Percentiles rank a stretch among this genome's conserved stretches.
These are phyloP conservation scores for Tenthredo mesomela DNA, from an alignment of 2,888 invertebrate species.

Conservation along the genomic window DNA sequence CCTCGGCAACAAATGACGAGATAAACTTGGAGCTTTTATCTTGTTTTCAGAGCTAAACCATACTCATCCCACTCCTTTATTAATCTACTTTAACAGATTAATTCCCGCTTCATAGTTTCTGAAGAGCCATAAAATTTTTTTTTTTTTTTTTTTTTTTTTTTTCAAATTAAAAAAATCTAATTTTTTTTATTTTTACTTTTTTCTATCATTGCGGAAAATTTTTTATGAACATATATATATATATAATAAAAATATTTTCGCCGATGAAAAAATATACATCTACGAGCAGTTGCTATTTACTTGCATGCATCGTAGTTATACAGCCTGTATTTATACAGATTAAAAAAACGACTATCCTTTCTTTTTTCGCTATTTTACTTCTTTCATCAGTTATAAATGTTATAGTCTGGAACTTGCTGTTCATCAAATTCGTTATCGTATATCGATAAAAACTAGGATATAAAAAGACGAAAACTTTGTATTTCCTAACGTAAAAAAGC, in stretches of 20 bases:
- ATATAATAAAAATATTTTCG: too few relatives aligned
- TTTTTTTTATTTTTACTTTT: too few relatives aligned
- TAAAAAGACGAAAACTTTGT: not conserved
- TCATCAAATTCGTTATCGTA: not conserved
- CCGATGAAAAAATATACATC: too few relatives aligned
- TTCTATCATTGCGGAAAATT: too few relatives aligned
- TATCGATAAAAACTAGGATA: not conserved
- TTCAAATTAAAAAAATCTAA: too few relatives aligned
- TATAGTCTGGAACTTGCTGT: not conserved
- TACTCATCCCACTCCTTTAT: not conserved
- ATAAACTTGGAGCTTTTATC: not conserved
- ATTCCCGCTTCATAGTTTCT: not conserved
- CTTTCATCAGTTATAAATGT: too few relatives aligned
- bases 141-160: too few relatives aligned
- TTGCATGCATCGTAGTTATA: too few relatives aligned
- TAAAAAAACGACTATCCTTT: not conserved
- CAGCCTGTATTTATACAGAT: not conserved
- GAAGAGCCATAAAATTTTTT: not conserved
- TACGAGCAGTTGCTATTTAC: too few relatives aligned
- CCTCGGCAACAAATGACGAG: not conserved
- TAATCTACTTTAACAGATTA: not conserved
- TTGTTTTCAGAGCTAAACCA: not conserved
- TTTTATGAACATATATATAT: too few relatives aligned
- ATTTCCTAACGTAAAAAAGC: not conserved
- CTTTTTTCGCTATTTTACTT: not conserved